Evolutionary conservation across 2,888 invertebrate species (phyloP).

Genomic region (Spicauda simplicius): DNA sequence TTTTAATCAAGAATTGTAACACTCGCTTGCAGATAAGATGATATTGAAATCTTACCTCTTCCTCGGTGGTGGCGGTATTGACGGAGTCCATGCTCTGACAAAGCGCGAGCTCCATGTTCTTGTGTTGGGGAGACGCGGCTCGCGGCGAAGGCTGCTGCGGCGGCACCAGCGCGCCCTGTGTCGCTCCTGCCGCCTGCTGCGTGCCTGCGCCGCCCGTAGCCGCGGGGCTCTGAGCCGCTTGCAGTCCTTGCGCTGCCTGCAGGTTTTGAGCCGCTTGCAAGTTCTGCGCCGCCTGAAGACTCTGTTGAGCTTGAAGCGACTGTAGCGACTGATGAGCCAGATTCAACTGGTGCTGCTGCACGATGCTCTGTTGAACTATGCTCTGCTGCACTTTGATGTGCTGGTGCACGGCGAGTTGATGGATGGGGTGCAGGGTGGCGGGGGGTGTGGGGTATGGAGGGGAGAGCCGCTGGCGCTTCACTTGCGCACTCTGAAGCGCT

Average conservation of each 20-base stretch:
- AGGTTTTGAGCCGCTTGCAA: conserved; percentile 54
- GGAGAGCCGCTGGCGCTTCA: conserved; percentile 86
- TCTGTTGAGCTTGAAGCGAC: conserved; percentile 67
- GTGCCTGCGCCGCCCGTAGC: conserved; percentile 65
- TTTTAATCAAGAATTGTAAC: no score
- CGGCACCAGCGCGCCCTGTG: conserved; percentile 75
- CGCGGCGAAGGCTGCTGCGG: conserved; percentile 78
- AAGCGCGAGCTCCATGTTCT: conserved; percentile 88
- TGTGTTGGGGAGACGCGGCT: conserved; percentile 73
- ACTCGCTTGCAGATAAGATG: not conserved
- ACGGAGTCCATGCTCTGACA: conserved; percentile 99
- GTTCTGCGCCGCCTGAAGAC: conserved; percentile 64
- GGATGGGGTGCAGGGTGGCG: conserved; percentile 73
- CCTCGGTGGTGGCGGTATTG: conserved; percentile 97
- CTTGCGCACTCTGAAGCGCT: conserved; percentile 85
- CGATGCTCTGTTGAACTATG: conserved; percentile 79
- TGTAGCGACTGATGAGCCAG: conserved; percentile 79
- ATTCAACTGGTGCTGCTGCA: conserved; percentile 79
- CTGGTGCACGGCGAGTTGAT: conserved; percentile 79
- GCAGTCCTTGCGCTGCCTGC: conserved; percentile 62
- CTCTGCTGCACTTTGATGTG: conserved; percentile 80
- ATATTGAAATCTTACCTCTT: conserved; percentile 89
- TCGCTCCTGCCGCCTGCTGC: conserved; percentile 71
- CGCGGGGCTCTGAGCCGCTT: conserved; percentile 54
- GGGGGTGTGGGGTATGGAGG: conserved; percentile 84